Conservation (phyloP, 2,113 vertebrate species). For the Leptodactylus fuscus region DNA sequence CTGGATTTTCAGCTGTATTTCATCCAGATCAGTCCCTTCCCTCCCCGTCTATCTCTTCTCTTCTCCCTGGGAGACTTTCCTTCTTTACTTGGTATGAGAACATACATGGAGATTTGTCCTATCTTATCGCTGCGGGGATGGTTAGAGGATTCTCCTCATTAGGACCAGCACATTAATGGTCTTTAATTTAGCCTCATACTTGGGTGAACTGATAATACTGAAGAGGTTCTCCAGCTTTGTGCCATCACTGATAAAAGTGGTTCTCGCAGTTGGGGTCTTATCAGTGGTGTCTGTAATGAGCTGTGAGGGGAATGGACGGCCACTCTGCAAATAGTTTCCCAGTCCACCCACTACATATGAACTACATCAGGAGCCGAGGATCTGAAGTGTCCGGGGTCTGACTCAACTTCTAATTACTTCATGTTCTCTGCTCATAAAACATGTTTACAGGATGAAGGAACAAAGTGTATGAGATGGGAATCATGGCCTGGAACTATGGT, state of each 20-base stretch:
- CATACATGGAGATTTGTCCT: neutral
- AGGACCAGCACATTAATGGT: conserved; percentile 29
- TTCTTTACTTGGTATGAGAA: neutral
- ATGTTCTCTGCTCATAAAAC: neutral
- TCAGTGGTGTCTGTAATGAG: conserved; percentile 48
- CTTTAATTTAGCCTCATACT: conserved; percentile 39
- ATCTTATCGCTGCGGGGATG: conserved; percentile 41
- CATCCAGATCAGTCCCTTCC: neutral
- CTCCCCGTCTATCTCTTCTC: conserved; percentile 14
- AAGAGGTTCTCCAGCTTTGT: conserved; percentile 52
- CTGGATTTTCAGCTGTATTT: neutral
- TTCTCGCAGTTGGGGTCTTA: conserved; percentile 32
- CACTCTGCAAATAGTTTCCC: conserved; percentile 15
- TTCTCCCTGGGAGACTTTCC: neutral
- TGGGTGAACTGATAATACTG: conserved; percentile 43
- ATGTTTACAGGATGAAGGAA: conserved; percentile 4
- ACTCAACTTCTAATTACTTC: conserved; percentile 22
- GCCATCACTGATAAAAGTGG: conserved; percentile 41
- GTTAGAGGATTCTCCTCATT: conserved; percentile 36
- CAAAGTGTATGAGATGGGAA: conserved; percentile 19
- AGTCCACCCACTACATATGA: neutral
- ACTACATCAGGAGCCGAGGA: neutral
- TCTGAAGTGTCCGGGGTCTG: conserved; percentile 1
- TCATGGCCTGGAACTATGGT: neutral
- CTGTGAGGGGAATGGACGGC: conserved; percentile 2